Conservation (phyloP, 1,140 invertebrate genomes). For the Drosophila pachea region DNA sequence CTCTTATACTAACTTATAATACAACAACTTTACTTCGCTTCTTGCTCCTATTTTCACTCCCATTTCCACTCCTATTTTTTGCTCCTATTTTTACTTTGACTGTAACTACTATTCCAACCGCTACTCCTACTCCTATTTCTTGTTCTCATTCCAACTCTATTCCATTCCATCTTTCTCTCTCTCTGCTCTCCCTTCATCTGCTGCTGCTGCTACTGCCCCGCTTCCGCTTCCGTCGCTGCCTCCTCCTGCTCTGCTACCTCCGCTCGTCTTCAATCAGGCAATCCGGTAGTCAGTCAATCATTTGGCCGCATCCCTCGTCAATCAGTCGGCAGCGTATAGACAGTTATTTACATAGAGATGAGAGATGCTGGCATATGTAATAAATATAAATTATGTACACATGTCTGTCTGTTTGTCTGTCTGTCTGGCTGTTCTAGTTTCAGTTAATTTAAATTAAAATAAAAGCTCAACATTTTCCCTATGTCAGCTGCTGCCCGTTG, state of each 20-base stretch:
- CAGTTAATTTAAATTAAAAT: constrained; percentile 13
- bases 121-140: not conserved
- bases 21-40: not conserved
- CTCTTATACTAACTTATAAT: not conserved
- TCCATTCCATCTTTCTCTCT: no score
- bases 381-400: not conserved
- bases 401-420: no score
- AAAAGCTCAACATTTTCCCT: constrained; percentile 5
- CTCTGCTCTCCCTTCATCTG: no score
- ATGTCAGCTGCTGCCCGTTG: not conserved
- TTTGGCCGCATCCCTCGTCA: not conserved
- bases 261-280: not conserved
- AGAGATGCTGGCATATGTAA: not conserved
- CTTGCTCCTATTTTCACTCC: not conserved
- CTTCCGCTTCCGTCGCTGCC: not conserved
- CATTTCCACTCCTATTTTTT: not conserved
- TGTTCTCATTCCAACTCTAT: not conserved
- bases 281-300: not conserved
- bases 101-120: not conserved
- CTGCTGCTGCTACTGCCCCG: no score
- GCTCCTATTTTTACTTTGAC: not conserved
- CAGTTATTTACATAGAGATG: not conserved
- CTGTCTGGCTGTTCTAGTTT: not conserved
- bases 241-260: not conserved
- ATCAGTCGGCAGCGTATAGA: not conserved